phyloP scores from a whole-genome alignment of 2,888 invertebrate species.

The Anarsia innoxiella region DNA sequence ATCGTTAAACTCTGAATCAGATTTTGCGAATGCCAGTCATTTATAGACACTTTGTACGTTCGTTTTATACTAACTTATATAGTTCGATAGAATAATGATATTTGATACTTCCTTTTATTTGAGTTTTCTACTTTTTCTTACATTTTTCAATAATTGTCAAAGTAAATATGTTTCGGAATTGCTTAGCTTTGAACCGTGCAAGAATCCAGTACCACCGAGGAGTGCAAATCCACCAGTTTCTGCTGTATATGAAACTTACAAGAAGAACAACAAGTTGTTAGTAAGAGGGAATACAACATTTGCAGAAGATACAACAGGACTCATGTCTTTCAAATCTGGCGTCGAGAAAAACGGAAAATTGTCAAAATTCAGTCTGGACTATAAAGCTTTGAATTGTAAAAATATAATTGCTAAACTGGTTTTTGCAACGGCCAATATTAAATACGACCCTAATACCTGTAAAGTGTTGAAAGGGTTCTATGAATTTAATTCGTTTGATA shows the following conservation, averaged over 20 bases:
- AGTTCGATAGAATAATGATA: too few relatives aligned
- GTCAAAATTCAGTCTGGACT: constrained; percentile 21
- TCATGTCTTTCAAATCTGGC: constrained; percentile 25
- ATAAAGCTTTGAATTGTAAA: constrained; percentile 26
- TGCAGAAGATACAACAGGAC: constrained; percentile 24
- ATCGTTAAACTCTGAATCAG: too few relatives aligned
- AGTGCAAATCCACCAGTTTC: neutral
- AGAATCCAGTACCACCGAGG: neutral
- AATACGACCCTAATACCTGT: constrained; percentile 26
- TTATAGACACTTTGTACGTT: too few relatives aligned
- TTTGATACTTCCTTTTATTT: too few relatives aligned
- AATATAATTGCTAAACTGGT: constrained; percentile 26
- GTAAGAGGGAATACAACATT: constrained; percentile 27
- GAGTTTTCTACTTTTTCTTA: too few relatives aligned
- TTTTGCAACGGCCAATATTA: constrained; percentile 20
- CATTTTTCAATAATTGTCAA: too few relatives aligned
- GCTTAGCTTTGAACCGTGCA: neutral
- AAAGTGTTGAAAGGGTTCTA: constrained; percentile 28
- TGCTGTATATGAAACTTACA: constrained; percentile 12
- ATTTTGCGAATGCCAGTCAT: too few relatives aligned
- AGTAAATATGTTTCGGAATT: too few relatives aligned
- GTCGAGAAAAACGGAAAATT: constrained; percentile 17
- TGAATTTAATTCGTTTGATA: constrained; percentile 24
- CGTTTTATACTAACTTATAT: too few relatives aligned
- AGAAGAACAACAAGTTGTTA: constrained; percentile 21